These are phyloP conservation scores for Capitulum mitella DNA, from an alignment of 2,888 invertebrate species.

Conservation along the genomic window DNA sequence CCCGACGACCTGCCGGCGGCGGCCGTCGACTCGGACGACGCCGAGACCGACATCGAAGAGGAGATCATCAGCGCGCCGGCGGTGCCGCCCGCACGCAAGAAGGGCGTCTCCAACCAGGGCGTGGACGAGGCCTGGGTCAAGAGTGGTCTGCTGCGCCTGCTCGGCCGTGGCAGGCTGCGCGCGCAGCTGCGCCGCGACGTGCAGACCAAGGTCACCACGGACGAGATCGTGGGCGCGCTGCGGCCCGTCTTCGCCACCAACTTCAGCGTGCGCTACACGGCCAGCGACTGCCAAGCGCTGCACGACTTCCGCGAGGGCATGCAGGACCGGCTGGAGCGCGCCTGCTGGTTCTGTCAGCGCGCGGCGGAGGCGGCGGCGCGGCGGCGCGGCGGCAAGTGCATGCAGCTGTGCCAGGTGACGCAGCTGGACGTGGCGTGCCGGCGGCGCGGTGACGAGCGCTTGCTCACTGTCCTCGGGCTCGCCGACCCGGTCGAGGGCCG, in stretches of 20 bases:
- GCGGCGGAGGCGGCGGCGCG: not conserved
- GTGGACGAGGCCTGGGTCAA: slow-evolving; percentile 11
- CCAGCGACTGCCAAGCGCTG: not conserved
- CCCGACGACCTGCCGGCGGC: not conserved
- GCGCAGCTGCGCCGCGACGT: not conserved
- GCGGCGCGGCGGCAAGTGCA: not conserved
- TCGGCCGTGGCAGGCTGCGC: not conserved
- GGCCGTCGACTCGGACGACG: not conserved
- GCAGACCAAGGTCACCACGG: not conserved
- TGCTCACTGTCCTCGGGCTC: not conserved
- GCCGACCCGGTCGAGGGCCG: slow-evolving; percentile 5
- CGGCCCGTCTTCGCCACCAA: not conserved
- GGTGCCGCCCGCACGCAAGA: not conserved
- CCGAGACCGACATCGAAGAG: not conserved
- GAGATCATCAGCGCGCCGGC: not conserved
- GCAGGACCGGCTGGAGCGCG: not conserved
- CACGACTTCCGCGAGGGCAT: not conserved
- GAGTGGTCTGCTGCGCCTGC: not conserved
- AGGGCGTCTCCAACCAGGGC: not conserved
- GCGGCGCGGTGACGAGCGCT: slow-evolving; percentile 1
- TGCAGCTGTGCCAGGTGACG: not conserved
- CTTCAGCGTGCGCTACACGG: slow-evolving; percentile 6
- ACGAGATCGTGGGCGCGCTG: not conserved
- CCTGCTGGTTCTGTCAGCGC: not conserved
- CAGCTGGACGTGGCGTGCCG: not conserved